Conservation (phyloP, 2,113 vertebrate genomes). For the Protomyctophum bolini region DNA sequence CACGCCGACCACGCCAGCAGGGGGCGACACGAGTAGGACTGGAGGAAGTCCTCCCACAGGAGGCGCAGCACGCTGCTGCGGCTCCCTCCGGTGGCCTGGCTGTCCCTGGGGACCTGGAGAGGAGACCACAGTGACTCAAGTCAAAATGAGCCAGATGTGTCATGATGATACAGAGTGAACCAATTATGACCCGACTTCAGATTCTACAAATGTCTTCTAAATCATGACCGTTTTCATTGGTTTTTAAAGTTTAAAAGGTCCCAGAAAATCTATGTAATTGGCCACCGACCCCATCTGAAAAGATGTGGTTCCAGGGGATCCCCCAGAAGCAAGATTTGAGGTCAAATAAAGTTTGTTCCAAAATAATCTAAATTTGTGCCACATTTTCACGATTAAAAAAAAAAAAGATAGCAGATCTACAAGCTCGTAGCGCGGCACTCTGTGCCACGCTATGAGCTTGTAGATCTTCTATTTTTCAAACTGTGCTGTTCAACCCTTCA, state of each 20-base stretch:
- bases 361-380: no score
- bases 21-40: slow-evolving; percentile 86
- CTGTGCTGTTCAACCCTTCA: no score
- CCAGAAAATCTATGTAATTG: no score
- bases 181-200: background rate
- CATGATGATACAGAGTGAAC: background rate
- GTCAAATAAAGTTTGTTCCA: no score
- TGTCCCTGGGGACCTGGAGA: slow-evolving; percentile 33
- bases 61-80: slow-evolving; percentile 70
- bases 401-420: no score
- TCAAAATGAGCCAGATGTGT: background rate
- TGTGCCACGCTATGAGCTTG: no score
- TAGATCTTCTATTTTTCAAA: no score
- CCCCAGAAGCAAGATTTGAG: no score
- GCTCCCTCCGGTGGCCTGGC: background rate
- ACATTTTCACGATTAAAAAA: no score
- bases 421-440: no score
- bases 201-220: background rate
- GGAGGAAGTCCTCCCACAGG: slow-evolving; percentile 83
- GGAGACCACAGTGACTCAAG: background rate
- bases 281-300: no score
- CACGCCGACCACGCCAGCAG: slow-evolving; percentile 93
- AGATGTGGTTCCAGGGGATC: no score
- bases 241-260: background rate
- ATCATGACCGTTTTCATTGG: background rate